Evolutionary conservation across 2,888 invertebrate genomes (phyloP).

Genomic region (Thecophora atra): DNA sequence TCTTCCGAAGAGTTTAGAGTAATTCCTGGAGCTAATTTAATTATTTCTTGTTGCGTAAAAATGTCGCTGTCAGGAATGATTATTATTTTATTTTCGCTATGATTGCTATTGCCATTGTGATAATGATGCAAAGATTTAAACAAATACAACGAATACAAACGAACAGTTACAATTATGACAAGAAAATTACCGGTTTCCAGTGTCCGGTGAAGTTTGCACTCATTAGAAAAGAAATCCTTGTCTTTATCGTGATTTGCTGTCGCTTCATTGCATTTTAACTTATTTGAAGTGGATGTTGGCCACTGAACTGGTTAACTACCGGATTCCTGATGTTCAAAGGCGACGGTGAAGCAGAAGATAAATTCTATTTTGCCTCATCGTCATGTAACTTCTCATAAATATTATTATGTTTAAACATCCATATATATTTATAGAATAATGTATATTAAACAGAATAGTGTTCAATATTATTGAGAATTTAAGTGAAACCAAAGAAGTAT

Average conservation of each 20-base stretch:
- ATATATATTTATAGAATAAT: too few species aligned
- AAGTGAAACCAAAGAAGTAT: too few species aligned
- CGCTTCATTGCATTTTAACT: background rate
- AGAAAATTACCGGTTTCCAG: background rate
- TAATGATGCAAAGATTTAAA: background rate
- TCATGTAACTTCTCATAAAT: too few species aligned
- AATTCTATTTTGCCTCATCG: too few species aligned
- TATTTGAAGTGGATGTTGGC: background rate
- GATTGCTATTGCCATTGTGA: background rate
- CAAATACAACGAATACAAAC: background rate
- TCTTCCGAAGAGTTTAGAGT: too few species aligned
- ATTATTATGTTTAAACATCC: too few species aligned
- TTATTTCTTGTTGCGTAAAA: too few species aligned
- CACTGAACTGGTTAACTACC: background rate
- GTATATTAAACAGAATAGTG: too few species aligned
- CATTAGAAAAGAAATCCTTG: background rate
- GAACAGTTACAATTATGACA: background rate
- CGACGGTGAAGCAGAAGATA: background rate
- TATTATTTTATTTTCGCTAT: background rate
- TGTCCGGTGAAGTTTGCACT: background rate
- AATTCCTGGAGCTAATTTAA: too few species aligned
- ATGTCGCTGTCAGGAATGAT: too few species aligned
- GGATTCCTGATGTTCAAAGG: background rate
- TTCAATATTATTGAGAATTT: too few species aligned
- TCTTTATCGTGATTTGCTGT: background rate